Evolutionary conservation across 1,140 invertebrate genomes (phyloP).

Genomic region (Zophobas atratus): DNA sequence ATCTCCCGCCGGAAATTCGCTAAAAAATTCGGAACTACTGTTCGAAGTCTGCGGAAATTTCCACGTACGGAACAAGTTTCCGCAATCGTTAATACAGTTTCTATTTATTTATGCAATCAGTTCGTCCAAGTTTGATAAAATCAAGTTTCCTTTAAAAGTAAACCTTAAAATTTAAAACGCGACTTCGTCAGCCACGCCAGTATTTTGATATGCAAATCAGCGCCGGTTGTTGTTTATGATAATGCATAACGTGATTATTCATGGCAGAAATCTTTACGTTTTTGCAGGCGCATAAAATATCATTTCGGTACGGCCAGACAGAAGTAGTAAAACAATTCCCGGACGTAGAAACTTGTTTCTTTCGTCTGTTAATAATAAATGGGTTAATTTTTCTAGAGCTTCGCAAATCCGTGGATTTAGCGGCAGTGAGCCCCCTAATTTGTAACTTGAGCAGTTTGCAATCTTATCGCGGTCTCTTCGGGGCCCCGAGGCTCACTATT

Average conservation of each 20-base stretch:
- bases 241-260: slow-evolving; percentile 62
- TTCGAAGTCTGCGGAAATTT: slow-evolving; percentile 12
- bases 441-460: slow-evolving; percentile 62
- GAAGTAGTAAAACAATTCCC: slow-evolving; percentile 61
- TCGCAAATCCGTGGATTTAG: slow-evolving; percentile 61
- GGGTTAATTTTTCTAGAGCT: slow-evolving; percentile 64
- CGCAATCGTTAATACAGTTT: slow-evolving; percentile 44
- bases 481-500: slow-evolving; percentile 52
- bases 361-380: slow-evolving; percentile 64
- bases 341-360: slow-evolving; percentile 58
- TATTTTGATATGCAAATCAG: slow-evolving; percentile 61
- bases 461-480: slow-evolving; percentile 59
- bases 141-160: slow-evolving; percentile 44
- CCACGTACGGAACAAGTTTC: slow-evolving; percentile 21
- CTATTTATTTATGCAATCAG: slow-evolving; percentile 45
- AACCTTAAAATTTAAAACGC: slow-evolving; percentile 49
- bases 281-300: slow-evolving; percentile 58
- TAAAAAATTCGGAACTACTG: slow-evolving; percentile 29
- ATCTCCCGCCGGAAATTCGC: slow-evolving; percentile 26
- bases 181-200: slow-evolving; percentile 49
- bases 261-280: slow-evolving; percentile 55
- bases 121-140: slow-evolving; percentile 41
- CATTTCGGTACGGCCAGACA: slow-evolving; percentile 54
- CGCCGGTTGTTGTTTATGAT: slow-evolving; percentile 58
- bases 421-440: slow-evolving; percentile 60